Base-by-base conservation (phyloP, 2,797 vertebrate species). In the Tolypeutes matacus region DNA sequence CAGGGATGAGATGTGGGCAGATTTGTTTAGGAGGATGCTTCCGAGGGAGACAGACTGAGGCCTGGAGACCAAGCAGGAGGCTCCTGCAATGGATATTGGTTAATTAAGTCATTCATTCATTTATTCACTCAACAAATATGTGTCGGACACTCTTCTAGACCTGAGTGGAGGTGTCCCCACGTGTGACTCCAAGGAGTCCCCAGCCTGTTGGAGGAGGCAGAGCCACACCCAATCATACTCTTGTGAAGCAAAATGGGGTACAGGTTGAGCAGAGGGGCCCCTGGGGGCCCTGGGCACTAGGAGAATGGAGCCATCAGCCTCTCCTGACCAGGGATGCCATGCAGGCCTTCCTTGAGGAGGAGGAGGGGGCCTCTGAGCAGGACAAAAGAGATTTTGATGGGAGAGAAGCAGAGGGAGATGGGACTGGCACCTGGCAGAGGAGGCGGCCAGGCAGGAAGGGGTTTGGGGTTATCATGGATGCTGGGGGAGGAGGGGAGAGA, bases 371-470 rank as follows among this genome's bases (percentile, higher is more conserved):
- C 18, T n/a, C 0, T 0, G n/a, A 6, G 23, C 27, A 0, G 39
- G n/a, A 15, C 15, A 27, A 36, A 42, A 65, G 86, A 31, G 62
- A 25, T 12, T 23, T 10, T 3, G 23, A 13, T 8, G 17, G 18
- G n/a, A 5, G 2, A n/a, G 75, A 21, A 18, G 13, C 2, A 0
- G 31, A 0, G 17, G 7, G 23, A 6, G 4, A 8, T 36, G 23
- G 20, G 0, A 0, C 7, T 4, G 72, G 25, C 17, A 7, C 7
- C 31, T 10, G 12, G 65, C 34, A 2, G 49, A 65, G 82, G 42
- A n/a, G 42, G 10, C 18, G 15, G n/a, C n/a, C 39, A 73, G 70
- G 13, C 49, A 34, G 31, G n/a, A n/a, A 36, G 17, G 76, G 76
- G 75, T 5, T 39, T 53, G 64, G 69, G 85, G 72, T 85, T 39